Conservation (phyloP, 2,888 invertebrate genomes). For the Amphipoea oculea region DNA sequence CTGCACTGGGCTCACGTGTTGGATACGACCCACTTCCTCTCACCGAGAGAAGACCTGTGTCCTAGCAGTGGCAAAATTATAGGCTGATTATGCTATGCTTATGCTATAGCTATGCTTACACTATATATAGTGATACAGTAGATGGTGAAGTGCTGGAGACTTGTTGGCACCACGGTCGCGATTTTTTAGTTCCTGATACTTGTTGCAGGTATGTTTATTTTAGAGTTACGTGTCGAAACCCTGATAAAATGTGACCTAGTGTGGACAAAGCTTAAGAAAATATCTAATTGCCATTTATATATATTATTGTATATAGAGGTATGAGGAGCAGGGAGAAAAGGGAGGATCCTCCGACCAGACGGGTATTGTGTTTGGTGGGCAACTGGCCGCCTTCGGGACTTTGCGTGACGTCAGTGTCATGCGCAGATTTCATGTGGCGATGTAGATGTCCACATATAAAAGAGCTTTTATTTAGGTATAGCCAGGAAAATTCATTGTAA, state of each 20-base stretch:
- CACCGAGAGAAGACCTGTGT: too few relatives aligned
- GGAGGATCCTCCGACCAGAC: neutral
- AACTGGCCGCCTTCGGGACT: too few relatives aligned
- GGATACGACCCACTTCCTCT: neutral
- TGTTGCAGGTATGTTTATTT: neutral
- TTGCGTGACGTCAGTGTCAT: too few relatives aligned
- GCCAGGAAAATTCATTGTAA: neutral
- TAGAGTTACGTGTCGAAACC: neutral
- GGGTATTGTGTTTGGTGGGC: neutral
- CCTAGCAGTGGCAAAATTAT: too few relatives aligned
- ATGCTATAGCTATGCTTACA: too few relatives aligned
- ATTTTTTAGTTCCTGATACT: neutral
- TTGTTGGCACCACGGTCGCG: neutral
- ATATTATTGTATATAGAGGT: too few relatives aligned
- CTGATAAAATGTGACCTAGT: too few relatives aligned
- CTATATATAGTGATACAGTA: neutral
- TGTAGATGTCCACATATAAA: neutral
- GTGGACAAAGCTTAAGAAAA: neutral
- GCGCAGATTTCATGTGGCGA: too few relatives aligned
- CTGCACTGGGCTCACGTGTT: neutral
- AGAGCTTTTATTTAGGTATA: neutral
- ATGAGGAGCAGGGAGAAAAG: neutral
- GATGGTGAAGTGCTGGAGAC: too few relatives aligned
- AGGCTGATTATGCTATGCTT: too few relatives aligned
- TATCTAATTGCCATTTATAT: neutral